Evolutionary conservation across 1,140 invertebrate genomes (phyloP).

Genomic region (Bombus sibiricus): DNA sequence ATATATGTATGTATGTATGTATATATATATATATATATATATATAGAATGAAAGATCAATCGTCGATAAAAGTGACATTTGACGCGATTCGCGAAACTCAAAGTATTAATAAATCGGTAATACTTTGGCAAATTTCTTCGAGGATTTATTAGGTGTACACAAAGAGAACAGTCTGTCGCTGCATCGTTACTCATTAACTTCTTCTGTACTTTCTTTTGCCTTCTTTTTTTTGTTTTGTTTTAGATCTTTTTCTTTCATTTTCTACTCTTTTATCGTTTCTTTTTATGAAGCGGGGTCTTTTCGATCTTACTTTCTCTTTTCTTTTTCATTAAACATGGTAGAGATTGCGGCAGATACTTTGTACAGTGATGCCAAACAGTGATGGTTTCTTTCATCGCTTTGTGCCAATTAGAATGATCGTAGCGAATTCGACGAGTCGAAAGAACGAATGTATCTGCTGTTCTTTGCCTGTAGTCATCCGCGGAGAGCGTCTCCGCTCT

Average conservation of each 20-base stretch:
- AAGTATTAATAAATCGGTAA: constrained; percentile 69
- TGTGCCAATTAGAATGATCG: constrained; percentile 73
- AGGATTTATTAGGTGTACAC: not conserved
- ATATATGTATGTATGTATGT: no score
- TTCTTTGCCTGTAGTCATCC: not conserved
- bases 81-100: constrained; percentile 51
- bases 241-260: not conserved
- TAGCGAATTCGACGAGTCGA: constrained; percentile 36
- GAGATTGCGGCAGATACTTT: constrained; percentile 68
- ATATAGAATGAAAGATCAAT: constrained; percentile 66
- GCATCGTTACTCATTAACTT: constrained; percentile 49
- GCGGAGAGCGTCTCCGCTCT: constrained; percentile 1
- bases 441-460: constrained; percentile 56
- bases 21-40: constrained; percentile 9
- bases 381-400: constrained; percentile 70
- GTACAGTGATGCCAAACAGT: constrained; percentile 81
- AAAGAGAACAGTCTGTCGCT: constrained; percentile 50
- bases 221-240: not conserved
- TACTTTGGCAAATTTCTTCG: constrained; percentile 33
- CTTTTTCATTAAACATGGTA: constrained; percentile 2
- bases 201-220: not conserved
- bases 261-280: not conserved
- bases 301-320: not conserved
- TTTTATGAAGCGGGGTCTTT: not conserved
- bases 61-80: constrained; percentile 69